Percentiles rank a stretch among this genome's conserved stretches.
Conservation (phyloP, 2,888 invertebrate species). For the Eristalis arbustorum region DNA sequence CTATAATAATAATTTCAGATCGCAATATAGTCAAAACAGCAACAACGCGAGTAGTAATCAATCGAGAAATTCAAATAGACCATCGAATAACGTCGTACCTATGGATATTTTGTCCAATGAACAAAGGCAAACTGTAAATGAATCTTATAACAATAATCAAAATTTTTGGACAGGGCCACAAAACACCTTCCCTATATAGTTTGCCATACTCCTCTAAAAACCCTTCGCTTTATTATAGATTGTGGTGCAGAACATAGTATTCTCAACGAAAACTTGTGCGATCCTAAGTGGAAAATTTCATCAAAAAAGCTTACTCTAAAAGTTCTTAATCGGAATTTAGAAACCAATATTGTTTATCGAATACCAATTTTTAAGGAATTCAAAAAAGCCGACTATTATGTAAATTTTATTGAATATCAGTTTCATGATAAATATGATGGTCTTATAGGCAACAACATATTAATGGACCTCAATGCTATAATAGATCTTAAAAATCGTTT, state of each 20-base stretch:
- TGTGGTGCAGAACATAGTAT: too few species aligned
- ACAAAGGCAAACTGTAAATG: too few species aligned
- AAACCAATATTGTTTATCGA: background rate
- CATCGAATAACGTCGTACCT: background rate
- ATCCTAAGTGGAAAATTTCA: background rate
- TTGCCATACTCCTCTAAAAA: too few species aligned
- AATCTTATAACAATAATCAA: too few species aligned
- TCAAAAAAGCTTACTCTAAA: too few species aligned
- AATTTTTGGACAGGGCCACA: too few species aligned
- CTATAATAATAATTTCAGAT: too few species aligned
- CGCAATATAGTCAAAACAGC: background rate
- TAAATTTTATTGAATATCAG: background rate
- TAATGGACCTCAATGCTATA: constrained; percentile 28
- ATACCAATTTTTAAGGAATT: constrained; percentile 11
- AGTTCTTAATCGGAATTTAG: background rate
- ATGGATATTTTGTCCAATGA: background rate
- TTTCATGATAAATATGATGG: constrained; percentile 27
- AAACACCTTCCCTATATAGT: too few species aligned
- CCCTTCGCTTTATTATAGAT: too few species aligned
- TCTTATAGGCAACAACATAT: constrained; percentile 48
- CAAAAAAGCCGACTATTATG: background rate
- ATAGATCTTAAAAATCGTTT: constrained; percentile 36
- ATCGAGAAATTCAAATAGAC: too few species aligned
- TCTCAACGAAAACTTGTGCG: too few species aligned
- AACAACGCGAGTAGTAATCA: background rate